A percentile compares a stretch with the other conserved stretches of the same genome.
Evolutionary conservation across 2,888 invertebrate species (phyloP).

Genomic region (Drosophila recens): DNA sequence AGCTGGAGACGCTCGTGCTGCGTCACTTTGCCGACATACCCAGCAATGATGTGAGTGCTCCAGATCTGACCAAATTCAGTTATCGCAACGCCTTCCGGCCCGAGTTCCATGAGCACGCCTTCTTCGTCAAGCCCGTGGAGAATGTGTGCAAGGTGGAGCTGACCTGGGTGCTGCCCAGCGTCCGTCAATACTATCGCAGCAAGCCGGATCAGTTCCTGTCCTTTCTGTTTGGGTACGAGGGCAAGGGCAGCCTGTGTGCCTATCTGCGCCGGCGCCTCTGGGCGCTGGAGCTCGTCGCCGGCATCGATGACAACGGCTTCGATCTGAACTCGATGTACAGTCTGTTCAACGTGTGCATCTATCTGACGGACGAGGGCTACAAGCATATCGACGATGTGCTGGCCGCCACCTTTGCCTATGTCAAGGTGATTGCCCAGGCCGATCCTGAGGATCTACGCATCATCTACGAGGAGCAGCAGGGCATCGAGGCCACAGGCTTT

Average conservation of each 20-base stretch:
- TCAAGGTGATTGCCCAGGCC: slow-evolving; percentile 88
- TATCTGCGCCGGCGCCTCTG: slow-evolving; percentile 90
- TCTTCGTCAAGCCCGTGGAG: slow-evolving; percentile 91
- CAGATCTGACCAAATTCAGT: slow-evolving; percentile 87
- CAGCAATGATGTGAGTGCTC: slow-evolving; percentile 88
- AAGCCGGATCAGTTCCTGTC: slow-evolving; percentile 89
- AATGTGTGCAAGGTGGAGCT: slow-evolving; percentile 89
- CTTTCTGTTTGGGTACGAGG: slow-evolving; percentile 94
- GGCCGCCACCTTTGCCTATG: slow-evolving; percentile 91
- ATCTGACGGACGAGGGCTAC: slow-evolving; percentile 92
- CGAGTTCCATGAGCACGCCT: slow-evolving; percentile 85
- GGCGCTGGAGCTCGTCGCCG: slow-evolving; percentile 90
- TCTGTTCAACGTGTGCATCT: slow-evolving; percentile 90
- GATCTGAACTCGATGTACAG: slow-evolving; percentile 93
- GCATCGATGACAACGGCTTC: slow-evolving; percentile 91
- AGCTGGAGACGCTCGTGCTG: slow-evolving; percentile 83
- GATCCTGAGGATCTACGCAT: slow-evolving; percentile 44
- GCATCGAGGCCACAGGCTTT: slow-evolving; percentile 91
- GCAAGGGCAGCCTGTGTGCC: slow-evolving; percentile 92
- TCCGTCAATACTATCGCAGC: slow-evolving; percentile 80
- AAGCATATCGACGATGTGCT: slow-evolving; percentile 90
- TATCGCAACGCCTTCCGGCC: slow-evolving; percentile 79
- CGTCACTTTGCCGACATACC: slow-evolving; percentile 90
- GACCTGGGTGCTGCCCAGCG: slow-evolving; percentile 83
- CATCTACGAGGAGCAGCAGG: slow-evolving; percentile 87